Evolutionary conservation across 2,797 vertebrate species (phyloP), one percentile per base, ranked within the genome.

Genomic region (Falco cherrug): DNA sequence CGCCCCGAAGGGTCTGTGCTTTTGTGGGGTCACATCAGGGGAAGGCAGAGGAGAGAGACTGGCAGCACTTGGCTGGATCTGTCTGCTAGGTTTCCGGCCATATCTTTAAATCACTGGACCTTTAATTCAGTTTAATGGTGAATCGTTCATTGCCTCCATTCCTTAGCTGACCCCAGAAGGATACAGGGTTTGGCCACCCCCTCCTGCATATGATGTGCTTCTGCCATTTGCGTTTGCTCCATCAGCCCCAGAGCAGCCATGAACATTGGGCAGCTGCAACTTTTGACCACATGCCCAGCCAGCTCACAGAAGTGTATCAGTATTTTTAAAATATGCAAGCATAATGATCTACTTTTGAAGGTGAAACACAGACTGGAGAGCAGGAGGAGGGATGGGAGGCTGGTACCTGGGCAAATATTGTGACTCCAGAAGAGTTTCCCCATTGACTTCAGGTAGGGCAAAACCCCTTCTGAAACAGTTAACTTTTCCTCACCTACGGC

Each of bases 401-500:
- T 63, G 25, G 12, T 33, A 56, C 11, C 28, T 50, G 64, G 48
- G n/a, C 25, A 78, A 81, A 81, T 16, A 20, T 3, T 35, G 47
- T 39, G n/a, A 51, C 84, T 53, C 47, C 35, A 28, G 35, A 80
- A n/a, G 47, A 77, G 21, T 31, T 91, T 79, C 21, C 37, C 17
- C 45, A 25, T 41, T 0, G 0, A 21, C 43, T 53, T 93, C 47
- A 84, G 35, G 21, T n/a, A 20, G 16, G 45, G 29, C 16, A 67
- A 88, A 84, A 9, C 28, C 33, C 14, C 13, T 76, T 33, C 59
- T 71, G 41, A 74, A 86, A 20, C n/a, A 70, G 45, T 29, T 71
- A 59, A 26, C 10, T 75, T 51, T 16, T 67, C 48, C 68, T 53
- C 0, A 0, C 59, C 59, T 89, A 33, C 0, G 0, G 33, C n/a